Conservation (phyloP, 2,888 invertebrate genomes). For the Pristionchus exspectatus region DNA sequence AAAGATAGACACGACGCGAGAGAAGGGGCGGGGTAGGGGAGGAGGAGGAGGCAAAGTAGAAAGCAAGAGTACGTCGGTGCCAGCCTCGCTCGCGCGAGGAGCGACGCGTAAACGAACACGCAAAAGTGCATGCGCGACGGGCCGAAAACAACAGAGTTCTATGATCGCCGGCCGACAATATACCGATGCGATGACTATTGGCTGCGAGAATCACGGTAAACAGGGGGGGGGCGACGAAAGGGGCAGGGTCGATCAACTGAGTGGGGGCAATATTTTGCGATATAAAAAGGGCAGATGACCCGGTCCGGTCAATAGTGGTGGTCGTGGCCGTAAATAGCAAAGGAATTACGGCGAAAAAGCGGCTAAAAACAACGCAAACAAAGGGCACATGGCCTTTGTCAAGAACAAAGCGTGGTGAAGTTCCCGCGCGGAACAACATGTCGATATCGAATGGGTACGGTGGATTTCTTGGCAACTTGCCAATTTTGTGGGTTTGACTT, state of each 20-base stretch:
- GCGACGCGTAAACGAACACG: neutral
- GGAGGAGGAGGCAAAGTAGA: neutral
- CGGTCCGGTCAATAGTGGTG: neutral
- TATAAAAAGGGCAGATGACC: neutral
- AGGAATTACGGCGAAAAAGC: neutral
- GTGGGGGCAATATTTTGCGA: slow-evolving; percentile 19
- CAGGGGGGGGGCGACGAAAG: neutral
- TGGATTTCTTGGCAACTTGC: slow-evolving; percentile 25
- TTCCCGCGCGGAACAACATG: slow-evolving; percentile 24
- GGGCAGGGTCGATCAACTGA: neutral
- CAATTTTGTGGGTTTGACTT: neutral
- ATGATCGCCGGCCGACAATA: neutral
- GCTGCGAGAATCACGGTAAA: slow-evolving; percentile 9
- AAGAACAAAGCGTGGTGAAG: neutral
- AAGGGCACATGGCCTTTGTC: slow-evolving; percentile 30
- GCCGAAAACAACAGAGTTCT: slow-evolving; percentile 6
- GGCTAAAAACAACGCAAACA: neutral
- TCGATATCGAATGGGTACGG: neutral
- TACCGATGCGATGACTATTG: neutral
- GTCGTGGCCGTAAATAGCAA: neutral
- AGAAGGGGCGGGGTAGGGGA: neutral
- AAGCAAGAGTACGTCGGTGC: slow-evolving; percentile 38
- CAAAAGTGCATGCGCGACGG: neutral
- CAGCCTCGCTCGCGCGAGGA: neutral
- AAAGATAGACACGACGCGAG: neutral